Conservation (phyloP, 1,140 invertebrate species). For the Akabosia matsudoensis region DNA sequence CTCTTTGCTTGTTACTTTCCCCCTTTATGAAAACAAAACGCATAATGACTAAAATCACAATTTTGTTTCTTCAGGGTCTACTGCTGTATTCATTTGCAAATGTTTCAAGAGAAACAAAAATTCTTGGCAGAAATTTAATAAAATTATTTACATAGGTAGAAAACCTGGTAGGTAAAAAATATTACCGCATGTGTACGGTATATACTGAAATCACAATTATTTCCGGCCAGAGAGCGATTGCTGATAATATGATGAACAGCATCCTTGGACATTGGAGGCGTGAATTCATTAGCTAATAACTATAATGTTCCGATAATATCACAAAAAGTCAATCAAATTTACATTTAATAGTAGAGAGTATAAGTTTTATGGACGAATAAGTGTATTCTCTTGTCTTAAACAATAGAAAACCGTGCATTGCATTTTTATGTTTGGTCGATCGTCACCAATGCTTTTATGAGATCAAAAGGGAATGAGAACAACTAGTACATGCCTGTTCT, state of each 20-base stretch:
- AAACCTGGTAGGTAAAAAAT: too few relatives aligned
- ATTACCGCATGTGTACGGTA: background rate
- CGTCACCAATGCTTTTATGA: too few relatives aligned
- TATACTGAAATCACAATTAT: background rate
- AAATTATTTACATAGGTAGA: too few relatives aligned
- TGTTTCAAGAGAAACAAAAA: too few relatives aligned
- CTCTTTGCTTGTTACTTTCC: background rate
- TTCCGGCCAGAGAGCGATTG: too few relatives aligned
- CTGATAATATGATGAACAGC: too few relatives aligned
- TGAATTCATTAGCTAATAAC: background rate
- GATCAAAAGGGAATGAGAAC: too few relatives aligned
- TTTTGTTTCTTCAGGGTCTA: background rate
- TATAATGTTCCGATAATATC: background rate
- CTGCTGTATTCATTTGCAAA: too few relatives aligned
- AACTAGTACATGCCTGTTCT: background rate
- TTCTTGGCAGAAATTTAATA: background rate
- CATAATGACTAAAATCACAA: too few relatives aligned
- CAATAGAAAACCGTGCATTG: background rate
- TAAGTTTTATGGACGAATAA: background rate
- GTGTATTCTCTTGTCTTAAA: background rate
- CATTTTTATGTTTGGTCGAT: background rate
- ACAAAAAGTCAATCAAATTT: background rate
- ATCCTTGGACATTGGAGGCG: background rate
- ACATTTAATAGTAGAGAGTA: background rate
- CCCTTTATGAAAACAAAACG: too few relatives aligned